phyloP scores from a whole-genome alignment of 92 coral and sea anemone genomes.

The Porites rus region DNA sequence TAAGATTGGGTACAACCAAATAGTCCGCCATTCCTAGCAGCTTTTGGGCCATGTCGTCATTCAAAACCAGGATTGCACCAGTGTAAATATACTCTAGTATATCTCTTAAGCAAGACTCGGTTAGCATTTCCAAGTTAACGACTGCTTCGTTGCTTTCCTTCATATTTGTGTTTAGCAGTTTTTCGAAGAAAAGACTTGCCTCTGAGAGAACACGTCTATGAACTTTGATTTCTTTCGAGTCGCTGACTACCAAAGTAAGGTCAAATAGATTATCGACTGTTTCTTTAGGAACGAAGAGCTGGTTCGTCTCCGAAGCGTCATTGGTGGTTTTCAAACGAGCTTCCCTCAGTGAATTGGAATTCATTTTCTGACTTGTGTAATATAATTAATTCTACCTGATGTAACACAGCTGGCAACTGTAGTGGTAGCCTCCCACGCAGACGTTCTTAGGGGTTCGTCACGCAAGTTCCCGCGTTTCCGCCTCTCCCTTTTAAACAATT shows the following conservation, averaged over 20 bases:
- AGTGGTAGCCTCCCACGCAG: no score
- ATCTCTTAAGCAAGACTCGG: neutral
- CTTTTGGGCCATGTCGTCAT: neutral
- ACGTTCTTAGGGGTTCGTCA: no score
- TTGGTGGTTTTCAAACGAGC: neutral
- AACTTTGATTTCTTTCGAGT: neutral
- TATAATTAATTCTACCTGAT: no score
- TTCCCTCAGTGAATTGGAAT: neutral
- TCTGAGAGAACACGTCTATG: conserved; percentile 6
- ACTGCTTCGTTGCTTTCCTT: neutral
- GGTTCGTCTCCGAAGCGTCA: neutral
- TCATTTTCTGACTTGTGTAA: no score
- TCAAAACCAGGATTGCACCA: neutral
- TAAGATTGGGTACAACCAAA: neutral
- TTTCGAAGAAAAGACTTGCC: conserved; percentile 12
- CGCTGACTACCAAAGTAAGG: conserved; percentile 1
- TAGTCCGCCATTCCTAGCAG: neutral
- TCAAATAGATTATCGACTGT: neutral
- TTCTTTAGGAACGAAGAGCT: neutral
- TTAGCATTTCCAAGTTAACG: neutral
- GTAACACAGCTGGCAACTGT: no score
- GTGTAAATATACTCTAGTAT: conserved; percentile 2
- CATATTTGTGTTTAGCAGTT: neutral
- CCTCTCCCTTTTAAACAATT: no score
- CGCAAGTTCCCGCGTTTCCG: no score